These are phyloP conservation scores for Neotoxoptera formosana DNA, from an alignment of 1,140 invertebrate species.

Conservation along the genomic window DNA sequence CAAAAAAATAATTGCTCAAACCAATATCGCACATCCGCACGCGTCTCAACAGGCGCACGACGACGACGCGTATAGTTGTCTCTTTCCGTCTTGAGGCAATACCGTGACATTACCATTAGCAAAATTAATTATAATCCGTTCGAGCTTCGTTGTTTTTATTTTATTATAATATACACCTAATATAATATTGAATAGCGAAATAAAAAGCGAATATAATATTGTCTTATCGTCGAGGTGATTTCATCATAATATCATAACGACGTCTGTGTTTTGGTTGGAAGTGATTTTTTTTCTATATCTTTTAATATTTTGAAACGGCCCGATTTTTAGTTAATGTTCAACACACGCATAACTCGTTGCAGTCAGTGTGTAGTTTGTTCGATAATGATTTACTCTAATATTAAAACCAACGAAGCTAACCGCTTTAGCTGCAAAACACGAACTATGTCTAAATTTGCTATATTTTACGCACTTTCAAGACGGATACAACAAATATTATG, in stretches of 20 bases:
- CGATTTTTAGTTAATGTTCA: neutral
- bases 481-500: too few species aligned
- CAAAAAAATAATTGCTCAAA: neutral
- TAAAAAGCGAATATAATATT: too few species aligned
- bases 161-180: too few species aligned
- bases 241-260: neutral
- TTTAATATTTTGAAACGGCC: neutral
- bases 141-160: neutral
- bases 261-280: neutral
- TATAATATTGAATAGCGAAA: too few species aligned
- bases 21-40: neutral
- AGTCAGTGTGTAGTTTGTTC: too few species aligned
- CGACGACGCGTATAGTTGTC: neutral
- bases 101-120: too few species aligned
- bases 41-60: neutral
- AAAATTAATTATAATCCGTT: too few species aligned
- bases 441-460: too few species aligned
- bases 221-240: neutral
- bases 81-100: neutral
- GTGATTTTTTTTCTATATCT: neutral
- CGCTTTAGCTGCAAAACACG: too few species aligned
- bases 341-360: neutral
- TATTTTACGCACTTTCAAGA: too few species aligned
- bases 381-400: too few species aligned
- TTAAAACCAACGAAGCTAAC: too few species aligned